Conservation (phyloP, 2,113 vertebrate species). For the Cyrtonyx montezumae region DNA sequence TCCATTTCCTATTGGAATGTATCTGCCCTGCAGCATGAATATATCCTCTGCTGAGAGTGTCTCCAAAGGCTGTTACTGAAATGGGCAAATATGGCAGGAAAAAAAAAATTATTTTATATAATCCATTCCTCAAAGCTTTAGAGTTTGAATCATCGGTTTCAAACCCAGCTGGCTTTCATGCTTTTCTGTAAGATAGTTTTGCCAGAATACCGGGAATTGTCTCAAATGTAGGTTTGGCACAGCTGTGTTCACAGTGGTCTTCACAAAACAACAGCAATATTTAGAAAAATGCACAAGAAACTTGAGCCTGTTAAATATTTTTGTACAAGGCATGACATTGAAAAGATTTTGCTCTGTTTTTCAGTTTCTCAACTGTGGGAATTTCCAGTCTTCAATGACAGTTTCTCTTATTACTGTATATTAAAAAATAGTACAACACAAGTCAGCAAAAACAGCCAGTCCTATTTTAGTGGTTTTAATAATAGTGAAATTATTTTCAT, state of each 20-base stretch:
- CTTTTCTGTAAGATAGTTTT: constrained; percentile 1
- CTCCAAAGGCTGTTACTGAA: background rate
- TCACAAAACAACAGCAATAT: constrained; percentile 50
- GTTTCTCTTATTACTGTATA: background rate
- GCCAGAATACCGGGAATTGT: constrained; percentile 55
- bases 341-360: constrained; percentile 46
- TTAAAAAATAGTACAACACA: background rate
- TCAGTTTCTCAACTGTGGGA: background rate
- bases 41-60: background rate
- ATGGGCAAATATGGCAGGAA: background rate
- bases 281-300: constrained; percentile 42
- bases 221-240: constrained; percentile 39
- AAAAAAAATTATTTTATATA: background rate
- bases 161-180: constrained; percentile 41
- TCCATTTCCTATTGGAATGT: background rate
- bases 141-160: background rate
- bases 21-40: background rate
- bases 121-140: background rate
- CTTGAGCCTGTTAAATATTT: background rate
- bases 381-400: constrained; percentile 32
- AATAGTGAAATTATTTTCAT: background rate
- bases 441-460: background rate
- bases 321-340: constrained; percentile 17
- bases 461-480: background rate
- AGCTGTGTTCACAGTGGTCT: constrained; percentile 47